Base-by-base conservation (phyloP, 2,797 vertebrate species). In the Glossophaga mutica region DNA sequence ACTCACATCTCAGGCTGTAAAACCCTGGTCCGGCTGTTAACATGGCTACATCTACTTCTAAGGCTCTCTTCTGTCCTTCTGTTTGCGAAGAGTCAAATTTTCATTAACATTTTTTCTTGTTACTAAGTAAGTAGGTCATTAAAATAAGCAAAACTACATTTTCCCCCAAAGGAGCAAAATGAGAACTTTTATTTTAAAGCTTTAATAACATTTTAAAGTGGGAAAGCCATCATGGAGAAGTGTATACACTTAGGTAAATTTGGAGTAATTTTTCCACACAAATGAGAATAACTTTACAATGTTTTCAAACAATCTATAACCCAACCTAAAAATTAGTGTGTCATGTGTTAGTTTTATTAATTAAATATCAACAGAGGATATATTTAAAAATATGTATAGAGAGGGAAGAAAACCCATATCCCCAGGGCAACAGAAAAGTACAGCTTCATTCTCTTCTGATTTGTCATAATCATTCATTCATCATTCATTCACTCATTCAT, bases 191-290 rank as follows among this genome's bases (percentile, higher is more conserved):
- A 91, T 86, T 82, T 14, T 59, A 85, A 87, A 92, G 24, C 15
- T 87, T 59, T 70, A 95, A 50, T 90, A 93, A 50, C n/a, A 77
- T 91, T 94, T 92, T 94, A 46, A 95, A 81, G 87, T 96, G 26
- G 37, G 74, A 67, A 88, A 84, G 21, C n/a, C 77, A 84, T 78
- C 32, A 68, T 52, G 32, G 42, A 59, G 50, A 26, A 50, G 71
- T 87, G 3, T 48, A 19, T 90, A 65, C 16, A 82, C 50, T 78
- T 87, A n/a, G 34, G 62, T 90, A 68, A 82, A 93, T 34, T 57
- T 93, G 62, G 21, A 77, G 29, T 73, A 55, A 62, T 26, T 84
- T 74, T 32, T 24, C 37, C 14, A 55, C 6, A n/a, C 48, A 81
- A 62, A 90, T 87, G 32, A 82, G 94, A 89, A 46, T 87, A 42